Percentiles rank a stretch among this genome's conserved stretches.
Evolutionary conservation across 2,888 invertebrate species (phyloP).

Genomic region (Eutolmus rufibarbis): DNA sequence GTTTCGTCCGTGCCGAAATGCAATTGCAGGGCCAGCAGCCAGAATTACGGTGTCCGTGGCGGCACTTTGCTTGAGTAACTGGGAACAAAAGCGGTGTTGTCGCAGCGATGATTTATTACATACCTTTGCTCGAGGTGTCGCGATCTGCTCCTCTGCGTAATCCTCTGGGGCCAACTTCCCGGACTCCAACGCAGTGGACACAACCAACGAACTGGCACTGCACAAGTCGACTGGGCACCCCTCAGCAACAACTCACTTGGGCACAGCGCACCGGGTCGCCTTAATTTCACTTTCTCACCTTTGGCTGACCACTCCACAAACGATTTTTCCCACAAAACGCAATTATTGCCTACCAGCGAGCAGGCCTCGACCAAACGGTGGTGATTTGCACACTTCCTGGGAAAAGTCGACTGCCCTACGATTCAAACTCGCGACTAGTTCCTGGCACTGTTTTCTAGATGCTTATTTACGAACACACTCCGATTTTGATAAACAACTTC

Average conservation of each 20-base stretch:
- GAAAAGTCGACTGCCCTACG: background rate
- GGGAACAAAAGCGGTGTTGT: background rate
- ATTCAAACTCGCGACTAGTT: background rate
- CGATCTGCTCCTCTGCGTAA: background rate
- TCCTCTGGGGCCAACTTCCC: background rate
- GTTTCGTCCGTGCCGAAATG: background rate
- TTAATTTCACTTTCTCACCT: background rate
- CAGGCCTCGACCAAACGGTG: background rate
- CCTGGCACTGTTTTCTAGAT: background rate
- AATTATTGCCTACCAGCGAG: background rate
- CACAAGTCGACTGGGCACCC: background rate
- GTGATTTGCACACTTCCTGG: background rate
- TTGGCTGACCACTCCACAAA: background rate
- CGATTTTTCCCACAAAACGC: background rate
- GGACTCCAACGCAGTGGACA: background rate
- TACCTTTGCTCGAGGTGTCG: background rate
- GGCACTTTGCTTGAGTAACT: background rate
- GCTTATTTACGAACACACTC: background rate
- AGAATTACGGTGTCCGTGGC: background rate
- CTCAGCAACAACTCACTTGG: background rate
- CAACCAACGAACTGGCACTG: background rate
- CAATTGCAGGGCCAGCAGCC: background rate
- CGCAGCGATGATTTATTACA: background rate
- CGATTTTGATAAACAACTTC: background rate
- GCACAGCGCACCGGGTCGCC: background rate